Conservation (phyloP, 2,797 vertebrate species). For the Clarias pachynema region DNA sequence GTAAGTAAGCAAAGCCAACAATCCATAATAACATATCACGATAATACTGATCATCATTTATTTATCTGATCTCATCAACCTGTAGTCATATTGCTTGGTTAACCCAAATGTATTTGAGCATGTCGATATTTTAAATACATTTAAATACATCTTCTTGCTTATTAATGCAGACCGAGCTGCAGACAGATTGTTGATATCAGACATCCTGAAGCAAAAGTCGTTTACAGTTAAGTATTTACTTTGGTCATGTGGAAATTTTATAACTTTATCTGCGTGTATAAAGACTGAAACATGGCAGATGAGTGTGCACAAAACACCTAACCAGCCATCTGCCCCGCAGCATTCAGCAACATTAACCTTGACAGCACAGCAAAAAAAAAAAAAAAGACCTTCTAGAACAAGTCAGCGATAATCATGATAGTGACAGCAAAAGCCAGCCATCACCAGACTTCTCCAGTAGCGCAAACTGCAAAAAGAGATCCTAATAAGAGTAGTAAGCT, state of each 20-base stretch:
- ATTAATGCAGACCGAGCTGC: background rate
- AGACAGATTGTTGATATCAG: background rate
- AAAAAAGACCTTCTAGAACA: constrained; percentile 29
- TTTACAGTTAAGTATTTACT: background rate
- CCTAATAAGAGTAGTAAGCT: background rate
- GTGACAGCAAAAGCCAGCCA: constrained; percentile 2
- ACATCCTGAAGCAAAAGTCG: background rate
- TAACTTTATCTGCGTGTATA: background rate
- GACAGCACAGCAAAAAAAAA: background rate
- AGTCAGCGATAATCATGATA: constrained; percentile 8
- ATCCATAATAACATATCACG: background rate
- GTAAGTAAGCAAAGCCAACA: too few relatives aligned
- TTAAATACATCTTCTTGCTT: background rate
- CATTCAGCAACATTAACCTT: constrained; percentile 3
- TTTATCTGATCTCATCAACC: background rate
- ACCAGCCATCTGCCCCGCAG: background rate
- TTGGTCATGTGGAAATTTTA: background rate
- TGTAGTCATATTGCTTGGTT: background rate
- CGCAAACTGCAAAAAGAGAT: background rate
- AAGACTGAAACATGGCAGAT: background rate
- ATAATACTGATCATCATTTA: background rate
- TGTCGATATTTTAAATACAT: too few relatives aligned
- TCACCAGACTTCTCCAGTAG: background rate
- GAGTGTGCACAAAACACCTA: background rate
- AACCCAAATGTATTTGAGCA: background rate